These are phyloP conservation scores for Sminthurides aquaticus DNA, from an alignment of 2,888 invertebrate genomes.

Conservation along the genomic window DNA sequence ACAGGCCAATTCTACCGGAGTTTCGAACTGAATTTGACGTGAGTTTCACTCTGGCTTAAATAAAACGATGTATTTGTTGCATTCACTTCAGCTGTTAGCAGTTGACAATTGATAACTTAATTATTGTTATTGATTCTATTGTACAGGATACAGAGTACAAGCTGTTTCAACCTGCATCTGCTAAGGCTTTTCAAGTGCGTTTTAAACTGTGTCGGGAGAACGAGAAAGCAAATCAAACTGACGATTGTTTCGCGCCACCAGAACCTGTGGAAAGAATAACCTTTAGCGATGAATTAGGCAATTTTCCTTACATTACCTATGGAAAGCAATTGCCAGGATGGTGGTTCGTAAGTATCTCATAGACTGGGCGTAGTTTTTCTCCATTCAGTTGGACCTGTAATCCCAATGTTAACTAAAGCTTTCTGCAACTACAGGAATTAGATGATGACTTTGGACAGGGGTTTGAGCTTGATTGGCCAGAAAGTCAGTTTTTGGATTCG, in stretches of 20 bases:
- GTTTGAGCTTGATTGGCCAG: slow-evolving; percentile 14
- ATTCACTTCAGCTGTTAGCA: too few species aligned
- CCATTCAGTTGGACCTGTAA: too few species aligned
- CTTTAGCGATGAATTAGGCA: slow-evolving; percentile 4
- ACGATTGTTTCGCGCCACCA: slow-evolving; percentile 20
- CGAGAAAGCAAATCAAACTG: slow-evolving; percentile 43
- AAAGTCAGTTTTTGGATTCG: slow-evolving; percentile 15
- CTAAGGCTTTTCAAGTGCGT: slow-evolving; percentile 35
- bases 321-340: slow-evolving; percentile 10
- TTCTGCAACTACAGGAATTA: slow-evolving; percentile 15
- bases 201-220: slow-evolving; percentile 38
- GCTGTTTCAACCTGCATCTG: slow-evolving; percentile 28
- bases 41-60: slow-evolving; percentile 2
- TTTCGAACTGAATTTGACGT: slow-evolving; percentile 28
- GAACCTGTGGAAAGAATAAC: neutral
- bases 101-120: too few species aligned
- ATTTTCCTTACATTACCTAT: slow-evolving; percentile 12
- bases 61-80: too few species aligned
- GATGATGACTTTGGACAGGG: slow-evolving; percentile 13
- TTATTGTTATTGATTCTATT: too few species aligned
- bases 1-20: slow-evolving; percentile 38
- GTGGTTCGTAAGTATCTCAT: slow-evolving; percentile 4
- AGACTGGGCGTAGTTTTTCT: neutral
- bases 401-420: too few species aligned
- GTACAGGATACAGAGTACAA: slow-evolving; percentile 35